Conservation (phyloP, 2,113 vertebrate genomes). For the Euleptes europaea region DNA sequence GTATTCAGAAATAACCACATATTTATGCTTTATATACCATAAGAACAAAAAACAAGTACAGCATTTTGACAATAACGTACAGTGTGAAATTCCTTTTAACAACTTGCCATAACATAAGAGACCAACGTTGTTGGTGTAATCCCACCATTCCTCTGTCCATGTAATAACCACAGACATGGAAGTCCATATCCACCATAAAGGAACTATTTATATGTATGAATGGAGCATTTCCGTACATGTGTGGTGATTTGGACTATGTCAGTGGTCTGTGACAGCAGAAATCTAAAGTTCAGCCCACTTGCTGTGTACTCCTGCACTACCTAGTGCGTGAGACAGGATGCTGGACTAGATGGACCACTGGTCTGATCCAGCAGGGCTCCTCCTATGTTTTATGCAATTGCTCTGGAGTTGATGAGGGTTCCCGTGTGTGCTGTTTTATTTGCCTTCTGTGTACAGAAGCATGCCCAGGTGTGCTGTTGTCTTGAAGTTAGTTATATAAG, state of each 20-base stretch:
- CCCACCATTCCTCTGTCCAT: background rate
- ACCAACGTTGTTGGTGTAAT: background rate
- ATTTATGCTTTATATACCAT: background rate
- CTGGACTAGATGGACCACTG: no score
- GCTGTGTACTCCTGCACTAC: background rate
- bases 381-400: no score
- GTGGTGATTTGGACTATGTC: background rate
- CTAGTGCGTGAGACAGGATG: no score
- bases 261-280: background rate
- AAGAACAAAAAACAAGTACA: background rate
- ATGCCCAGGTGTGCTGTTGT: background rate
- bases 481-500: background rate
- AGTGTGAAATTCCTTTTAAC: background rate
- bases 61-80: background rate
- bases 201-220: background rate
- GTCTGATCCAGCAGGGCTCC: no score
- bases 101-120: background rate
- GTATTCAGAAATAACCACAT: background rate
- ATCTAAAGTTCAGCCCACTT: background rate
- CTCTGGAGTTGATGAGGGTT: background rate
- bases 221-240: background rate
- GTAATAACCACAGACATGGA: background rate
- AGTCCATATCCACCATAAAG: background rate
- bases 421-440: background rate
- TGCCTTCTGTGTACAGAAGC: background rate